Evolutionary conservation across 2,113 vertebrate species (phyloP).

Genomic region (Manacus vitellinus): DNA sequence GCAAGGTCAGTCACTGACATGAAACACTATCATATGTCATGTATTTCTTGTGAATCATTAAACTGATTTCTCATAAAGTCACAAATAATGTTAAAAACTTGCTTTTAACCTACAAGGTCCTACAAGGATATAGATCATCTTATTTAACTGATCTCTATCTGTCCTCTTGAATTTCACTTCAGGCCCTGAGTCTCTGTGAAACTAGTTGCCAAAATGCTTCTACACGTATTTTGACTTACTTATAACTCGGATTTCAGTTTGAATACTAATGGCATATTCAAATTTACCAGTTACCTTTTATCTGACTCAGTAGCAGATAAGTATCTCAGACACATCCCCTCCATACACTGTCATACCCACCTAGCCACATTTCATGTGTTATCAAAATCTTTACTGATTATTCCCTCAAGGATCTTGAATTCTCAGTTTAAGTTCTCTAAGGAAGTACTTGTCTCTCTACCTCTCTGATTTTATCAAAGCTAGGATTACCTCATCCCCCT

Average conservation of each 20-base stretch:
- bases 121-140: slow-evolving; percentile 23
- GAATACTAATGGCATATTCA: not conserved
- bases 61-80: slow-evolving; percentile 19
- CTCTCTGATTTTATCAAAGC: not conserved
- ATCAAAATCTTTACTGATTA: slow-evolving; percentile 34
- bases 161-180: not conserved
- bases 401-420: not conserved
- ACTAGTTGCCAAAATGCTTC: not conserved
- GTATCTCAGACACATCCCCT: accelerated
- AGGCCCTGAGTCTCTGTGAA: not conserved
- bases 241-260: not conserved
- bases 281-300: not conserved
- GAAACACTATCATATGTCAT: not conserved
- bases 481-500: not conserved
- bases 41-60: slow-evolving; percentile 10
- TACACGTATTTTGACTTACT: not conserved
- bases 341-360: accelerated
- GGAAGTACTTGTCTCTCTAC: not conserved
- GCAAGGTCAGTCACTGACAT: not conserved
- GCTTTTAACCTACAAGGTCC: slow-evolving; percentile 38
- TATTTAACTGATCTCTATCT: not conserved
- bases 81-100: not conserved
- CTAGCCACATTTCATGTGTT: not conserved
- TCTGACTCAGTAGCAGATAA: not conserved
- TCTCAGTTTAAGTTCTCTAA: not conserved